phyloP scores from a whole-genome alignment of 2,113 vertebrate species.

The Oceanodroma tethys region DNA sequence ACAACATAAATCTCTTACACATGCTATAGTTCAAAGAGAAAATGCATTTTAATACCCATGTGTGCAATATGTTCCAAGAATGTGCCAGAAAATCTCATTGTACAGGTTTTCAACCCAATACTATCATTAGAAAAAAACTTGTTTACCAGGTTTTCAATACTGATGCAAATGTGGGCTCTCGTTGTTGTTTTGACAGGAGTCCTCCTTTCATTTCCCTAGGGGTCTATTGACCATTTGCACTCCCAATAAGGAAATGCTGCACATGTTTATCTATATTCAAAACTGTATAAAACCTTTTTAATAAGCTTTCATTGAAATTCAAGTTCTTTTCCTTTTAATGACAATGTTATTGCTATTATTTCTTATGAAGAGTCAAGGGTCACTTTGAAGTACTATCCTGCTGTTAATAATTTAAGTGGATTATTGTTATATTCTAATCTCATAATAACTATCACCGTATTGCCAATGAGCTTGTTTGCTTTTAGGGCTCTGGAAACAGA shows the following conservation, averaged over 20 bases:
- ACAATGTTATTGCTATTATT: background rate
- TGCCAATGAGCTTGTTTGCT: background rate
- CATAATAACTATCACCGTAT: background rate
- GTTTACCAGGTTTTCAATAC: background rate
- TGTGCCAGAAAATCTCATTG: constrained; percentile 41
- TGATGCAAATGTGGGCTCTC: background rate
- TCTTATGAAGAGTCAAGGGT: constrained; percentile 5
- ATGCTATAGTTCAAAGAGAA: constrained; percentile 21
- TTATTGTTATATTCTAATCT: constrained; percentile 20
- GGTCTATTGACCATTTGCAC: background rate
- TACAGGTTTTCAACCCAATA: background rate
- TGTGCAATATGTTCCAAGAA: background rate
- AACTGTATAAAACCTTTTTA: background rate
- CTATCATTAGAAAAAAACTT: background rate
- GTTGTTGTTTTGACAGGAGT: background rate
- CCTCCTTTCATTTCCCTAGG: background rate
- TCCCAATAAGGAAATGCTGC: background rate
- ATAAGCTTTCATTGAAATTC: background rate
- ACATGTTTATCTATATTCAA: background rate
- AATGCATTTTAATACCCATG: background rate
- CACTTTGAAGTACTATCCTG: constrained; percentile 11
- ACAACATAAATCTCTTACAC: constrained; percentile 30
- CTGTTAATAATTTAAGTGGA: constrained; percentile 39
- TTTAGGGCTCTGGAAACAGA: background rate
- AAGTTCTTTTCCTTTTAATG: background rate